phyloP scores from a whole-genome alignment of 2,888 invertebrate genomes.

The Phasia obesa region DNA sequence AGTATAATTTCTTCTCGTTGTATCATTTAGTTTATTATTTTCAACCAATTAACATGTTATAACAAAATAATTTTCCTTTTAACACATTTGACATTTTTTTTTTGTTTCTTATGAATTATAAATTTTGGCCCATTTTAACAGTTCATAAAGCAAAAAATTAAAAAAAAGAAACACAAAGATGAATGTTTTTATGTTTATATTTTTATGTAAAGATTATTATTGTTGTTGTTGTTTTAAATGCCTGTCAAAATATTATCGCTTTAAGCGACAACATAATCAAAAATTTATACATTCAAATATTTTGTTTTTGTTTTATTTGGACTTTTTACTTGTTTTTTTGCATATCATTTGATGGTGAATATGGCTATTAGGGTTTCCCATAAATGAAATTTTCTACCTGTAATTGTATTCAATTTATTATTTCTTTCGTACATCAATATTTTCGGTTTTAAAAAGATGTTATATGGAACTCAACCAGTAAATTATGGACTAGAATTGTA shows the following conservation, averaged over 20 bases:
- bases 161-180: constrained; percentile 32
- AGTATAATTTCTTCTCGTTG: not conserved
- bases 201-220: constrained; percentile 22
- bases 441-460: too few species aligned
- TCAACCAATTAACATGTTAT: constrained; percentile 43
- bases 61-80: constrained; percentile 68
- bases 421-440: too few species aligned
- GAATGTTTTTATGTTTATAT: constrained; percentile 37
- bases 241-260: constrained; percentile 71
- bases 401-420: too few species aligned
- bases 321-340: constrained; percentile 9
- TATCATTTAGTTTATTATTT: constrained; percentile 42
- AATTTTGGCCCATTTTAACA: constrained; percentile 64
- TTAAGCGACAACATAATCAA: constrained; percentile 71
- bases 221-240: constrained; percentile 62
- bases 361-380: constrained; percentile 11
- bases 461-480: too few species aligned
- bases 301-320: constrained; percentile 14
- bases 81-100: constrained; percentile 66
- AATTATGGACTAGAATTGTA: too few species aligned
- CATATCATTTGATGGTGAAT: constrained; percentile 31
- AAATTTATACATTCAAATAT: constrained; percentile 37
- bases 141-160: constrained; percentile 34
- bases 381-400: too few species aligned
- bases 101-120: constrained; percentile 8